Percentiles rank a stretch among this genome's conserved stretches.
These are phyloP conservation scores for Nasua narica DNA, from an alignment of 2,797 vertebrate species.

Conservation along the genomic window DNA sequence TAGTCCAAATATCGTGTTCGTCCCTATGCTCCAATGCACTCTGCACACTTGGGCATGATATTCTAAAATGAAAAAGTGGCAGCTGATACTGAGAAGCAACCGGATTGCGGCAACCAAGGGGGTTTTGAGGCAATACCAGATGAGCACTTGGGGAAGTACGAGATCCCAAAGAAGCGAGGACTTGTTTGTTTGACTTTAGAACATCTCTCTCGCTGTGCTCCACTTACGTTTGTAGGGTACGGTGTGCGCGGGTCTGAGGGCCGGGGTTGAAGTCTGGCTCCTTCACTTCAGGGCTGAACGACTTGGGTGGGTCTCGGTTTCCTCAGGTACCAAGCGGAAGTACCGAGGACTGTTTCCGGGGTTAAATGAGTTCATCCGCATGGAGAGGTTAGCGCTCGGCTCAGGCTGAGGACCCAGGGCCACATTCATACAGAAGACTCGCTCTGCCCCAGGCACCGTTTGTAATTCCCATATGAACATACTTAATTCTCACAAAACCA, in stretches of 20 bases:
- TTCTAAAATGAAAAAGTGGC: neutral
- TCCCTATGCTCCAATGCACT: neutral
- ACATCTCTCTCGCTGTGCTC: neutral
- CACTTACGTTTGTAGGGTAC: no score
- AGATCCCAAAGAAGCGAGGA: neutral
- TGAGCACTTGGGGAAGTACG: neutral
- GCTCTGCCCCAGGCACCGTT: neutral
- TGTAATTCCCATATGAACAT: neutral
- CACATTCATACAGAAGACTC: neutral
- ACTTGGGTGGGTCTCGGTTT: neutral
- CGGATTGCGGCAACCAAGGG: neutral
- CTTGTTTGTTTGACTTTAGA: neutral
- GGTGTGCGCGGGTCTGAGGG: neutral
- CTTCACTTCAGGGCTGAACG: neutral
- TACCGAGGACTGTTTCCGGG: neutral
- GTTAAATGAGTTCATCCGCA: neutral
- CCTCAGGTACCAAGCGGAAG: neutral
- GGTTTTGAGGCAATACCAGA: neutral
- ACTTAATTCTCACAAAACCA: neutral
- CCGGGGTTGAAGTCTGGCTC: neutral
- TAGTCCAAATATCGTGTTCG: neutral
- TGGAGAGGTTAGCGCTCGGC: neutral
- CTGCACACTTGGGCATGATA: neutral
- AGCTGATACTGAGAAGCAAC: neutral
- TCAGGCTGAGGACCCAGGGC: neutral